A percentile compares a stretch with the other conserved stretches of the same genome.
These are phyloP conservation scores for Apolygus lucorum DNA, from an alignment of 1,140 invertebrate genomes.

Conservation along the genomic window DNA sequence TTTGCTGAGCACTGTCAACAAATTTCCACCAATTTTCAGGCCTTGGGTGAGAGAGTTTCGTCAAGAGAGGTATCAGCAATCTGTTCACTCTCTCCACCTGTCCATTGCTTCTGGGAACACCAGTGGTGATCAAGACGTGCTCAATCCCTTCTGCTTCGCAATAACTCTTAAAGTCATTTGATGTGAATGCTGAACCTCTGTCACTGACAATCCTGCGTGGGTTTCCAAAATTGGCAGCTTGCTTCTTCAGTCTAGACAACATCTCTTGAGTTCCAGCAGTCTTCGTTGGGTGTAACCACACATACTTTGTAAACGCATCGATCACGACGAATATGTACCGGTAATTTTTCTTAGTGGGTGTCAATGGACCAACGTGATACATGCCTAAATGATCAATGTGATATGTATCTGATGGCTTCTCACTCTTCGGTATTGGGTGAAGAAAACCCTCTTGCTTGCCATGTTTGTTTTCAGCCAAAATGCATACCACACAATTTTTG, in stretches of 20 bases:
- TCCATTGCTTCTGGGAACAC: conserved; percentile 27
- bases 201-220: conserved; percentile 27
- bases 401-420: conserved; percentile 23
- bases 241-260: conserved; percentile 29
- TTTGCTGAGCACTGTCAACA: not conserved
- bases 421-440: conserved; percentile 27
- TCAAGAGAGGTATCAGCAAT: conserved; percentile 28
- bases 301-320: conserved; percentile 35
- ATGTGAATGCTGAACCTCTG: conserved; percentile 31
- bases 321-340: conserved; percentile 34
- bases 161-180: conserved; percentile 35
- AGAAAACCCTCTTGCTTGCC: conserved; percentile 26
- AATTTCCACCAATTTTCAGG: not conserved
- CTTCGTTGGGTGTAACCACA: conserved; percentile 32
- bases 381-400: conserved; percentile 28
- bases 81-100: conserved; percentile 37
- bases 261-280: conserved; percentile 29
- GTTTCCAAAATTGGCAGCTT: conserved; percentile 37
- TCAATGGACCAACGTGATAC: not conserved
- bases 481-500: conserved; percentile 36
- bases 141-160: conserved; percentile 29
- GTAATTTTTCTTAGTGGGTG: conserved; percentile 34
- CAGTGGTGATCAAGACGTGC: no score
- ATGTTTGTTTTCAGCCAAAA: conserved; percentile 31
- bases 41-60: not conserved